These are phyloP conservation scores for Hemibagrus guttatus DNA, from an alignment of 2,797 vertebrate species.

Conservation along the genomic window DNA sequence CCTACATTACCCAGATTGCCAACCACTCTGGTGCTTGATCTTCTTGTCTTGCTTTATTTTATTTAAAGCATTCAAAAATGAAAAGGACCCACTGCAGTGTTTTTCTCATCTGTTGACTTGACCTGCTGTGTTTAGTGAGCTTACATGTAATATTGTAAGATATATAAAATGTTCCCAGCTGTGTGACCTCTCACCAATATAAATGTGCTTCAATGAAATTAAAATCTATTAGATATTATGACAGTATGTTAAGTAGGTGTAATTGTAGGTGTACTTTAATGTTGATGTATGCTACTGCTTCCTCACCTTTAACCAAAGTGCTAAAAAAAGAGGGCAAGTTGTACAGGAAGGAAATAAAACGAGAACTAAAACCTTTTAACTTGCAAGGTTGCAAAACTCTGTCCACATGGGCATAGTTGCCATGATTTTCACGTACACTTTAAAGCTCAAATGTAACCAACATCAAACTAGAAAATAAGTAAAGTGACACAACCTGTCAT, in stretches of 20 bases:
- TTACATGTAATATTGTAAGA: too few species aligned
- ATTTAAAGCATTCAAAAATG: too few species aligned
- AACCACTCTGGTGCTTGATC: too few species aligned
- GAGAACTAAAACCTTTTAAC: not conserved
- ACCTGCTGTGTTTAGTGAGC: not conserved
- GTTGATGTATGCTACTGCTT: not conserved
- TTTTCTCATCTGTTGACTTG: not conserved
- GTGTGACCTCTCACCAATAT: not conserved
- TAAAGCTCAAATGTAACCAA: not conserved
- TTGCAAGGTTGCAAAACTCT: constrained; percentile 6
- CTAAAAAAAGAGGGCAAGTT: not conserved
- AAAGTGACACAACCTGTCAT: not conserved
- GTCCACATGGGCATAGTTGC: not conserved
- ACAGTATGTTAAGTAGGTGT: not conserved
- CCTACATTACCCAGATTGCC: too few species aligned
- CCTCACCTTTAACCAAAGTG: not conserved
- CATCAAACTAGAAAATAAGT: not conserved
- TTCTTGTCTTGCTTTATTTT: too few species aligned
- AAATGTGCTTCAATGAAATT: not conserved
- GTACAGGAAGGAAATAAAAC: constrained; percentile 15
- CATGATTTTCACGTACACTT: not conserved
- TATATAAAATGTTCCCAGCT: not conserved
- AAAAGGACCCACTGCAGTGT: too few species aligned
- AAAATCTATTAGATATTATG: not conserved
- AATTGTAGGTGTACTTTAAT: not conserved